Percentiles rank a stretch among this genome's conserved stretches.
phyloP scores from a whole-genome alignment of 2,797 vertebrate genomes.

The Coregonus suidteri region DNA sequence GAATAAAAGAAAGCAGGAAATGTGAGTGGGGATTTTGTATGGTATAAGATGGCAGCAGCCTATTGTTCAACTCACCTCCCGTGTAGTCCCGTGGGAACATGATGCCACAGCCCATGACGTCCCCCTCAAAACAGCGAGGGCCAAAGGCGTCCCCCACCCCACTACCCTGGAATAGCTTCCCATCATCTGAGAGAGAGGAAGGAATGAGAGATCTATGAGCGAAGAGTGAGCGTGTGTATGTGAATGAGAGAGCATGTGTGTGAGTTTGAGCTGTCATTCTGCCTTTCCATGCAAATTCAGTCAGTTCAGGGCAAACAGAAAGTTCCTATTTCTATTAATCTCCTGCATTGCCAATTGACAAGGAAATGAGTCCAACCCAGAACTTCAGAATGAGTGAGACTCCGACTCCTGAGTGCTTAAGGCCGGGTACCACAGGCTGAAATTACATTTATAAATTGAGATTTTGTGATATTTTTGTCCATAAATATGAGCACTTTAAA shows the following conservation, averaged over 20 bases:
- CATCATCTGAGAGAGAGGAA: slow-evolving; percentile 74
- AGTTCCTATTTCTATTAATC: background rate
- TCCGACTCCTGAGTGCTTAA: background rate
- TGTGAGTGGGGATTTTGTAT: background rate
- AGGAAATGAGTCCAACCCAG: background rate
- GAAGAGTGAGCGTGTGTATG: background rate
- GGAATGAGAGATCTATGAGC: background rate
- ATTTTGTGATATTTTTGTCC: no score
- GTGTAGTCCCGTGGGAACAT: slow-evolving; percentile 91
- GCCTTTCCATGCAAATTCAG: background rate
- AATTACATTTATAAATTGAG: no score
- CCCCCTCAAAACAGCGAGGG: slow-evolving; percentile 86
- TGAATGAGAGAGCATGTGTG: background rate
- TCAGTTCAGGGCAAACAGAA: background rate
- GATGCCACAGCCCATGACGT: slow-evolving; percentile 93
- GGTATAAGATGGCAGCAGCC: background rate
- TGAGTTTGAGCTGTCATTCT: background rate
- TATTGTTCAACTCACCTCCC: slow-evolving; percentile 73
- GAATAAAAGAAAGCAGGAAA: background rate
- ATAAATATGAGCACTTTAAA: no score
- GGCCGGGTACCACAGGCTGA: no score
- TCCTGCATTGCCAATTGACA: background rate
- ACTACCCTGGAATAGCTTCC: slow-evolving; percentile 91
- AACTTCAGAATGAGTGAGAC: background rate
- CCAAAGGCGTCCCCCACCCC: slow-evolving; percentile 90